These are phyloP conservation scores for Microcebus murinus DNA, from an alignment of 2,113 vertebrate genomes.

Conservation along the genomic window DNA sequence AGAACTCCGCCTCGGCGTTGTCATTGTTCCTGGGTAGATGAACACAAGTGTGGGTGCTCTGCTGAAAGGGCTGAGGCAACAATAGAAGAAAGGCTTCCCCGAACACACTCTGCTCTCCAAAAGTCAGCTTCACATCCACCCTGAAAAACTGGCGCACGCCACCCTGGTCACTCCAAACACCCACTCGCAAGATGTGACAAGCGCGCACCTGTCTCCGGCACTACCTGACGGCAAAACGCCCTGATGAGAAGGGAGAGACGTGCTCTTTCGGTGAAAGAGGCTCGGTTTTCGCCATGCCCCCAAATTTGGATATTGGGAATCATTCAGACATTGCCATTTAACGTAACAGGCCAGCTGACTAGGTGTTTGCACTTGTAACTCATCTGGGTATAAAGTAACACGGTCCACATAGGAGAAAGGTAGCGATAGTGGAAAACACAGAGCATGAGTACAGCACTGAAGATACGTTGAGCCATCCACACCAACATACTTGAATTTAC, in stretches of 20 bases:
- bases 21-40: not conserved
- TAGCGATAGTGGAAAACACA: not conserved
- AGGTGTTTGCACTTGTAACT: not conserved
- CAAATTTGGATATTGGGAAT: not conserved
- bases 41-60: not conserved
- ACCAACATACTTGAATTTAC: not conserved
- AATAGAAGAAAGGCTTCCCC: not conserved
- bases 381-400: not conserved
- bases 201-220: accelerated
- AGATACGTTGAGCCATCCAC: not conserved
- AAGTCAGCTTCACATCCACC: not conserved
- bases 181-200: accelerated
- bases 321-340: not conserved
- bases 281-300: not conserved
- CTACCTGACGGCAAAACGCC: not conserved
- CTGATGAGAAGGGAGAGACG: accelerated
- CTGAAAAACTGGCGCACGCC: not conserved
- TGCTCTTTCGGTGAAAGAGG: not conserved
- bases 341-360: not conserved
- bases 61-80: not conserved
- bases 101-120: no score
- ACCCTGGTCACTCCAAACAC: not conserved
- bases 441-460: accelerated
- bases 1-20: not conserved
- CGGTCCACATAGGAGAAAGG: not conserved